Base-by-base conservation (phyloP, 1,140 invertebrate species). In the Globodera rostochiensis region DNA sequence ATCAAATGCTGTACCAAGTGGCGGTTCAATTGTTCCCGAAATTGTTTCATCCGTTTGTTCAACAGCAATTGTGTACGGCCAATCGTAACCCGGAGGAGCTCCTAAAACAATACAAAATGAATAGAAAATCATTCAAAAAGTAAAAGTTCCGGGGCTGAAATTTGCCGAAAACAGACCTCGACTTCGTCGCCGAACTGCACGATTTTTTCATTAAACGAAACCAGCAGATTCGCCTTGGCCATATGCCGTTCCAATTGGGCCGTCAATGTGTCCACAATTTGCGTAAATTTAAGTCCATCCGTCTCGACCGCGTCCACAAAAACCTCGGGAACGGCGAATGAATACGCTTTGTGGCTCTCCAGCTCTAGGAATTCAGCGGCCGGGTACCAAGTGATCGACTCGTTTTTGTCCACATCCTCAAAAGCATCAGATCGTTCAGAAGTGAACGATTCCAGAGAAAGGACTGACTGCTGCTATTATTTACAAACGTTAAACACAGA, bases 51-150 rank as follows among this genome's bases (percentile, higher is more conserved):
- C 8, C 81, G 45, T 50, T 82, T 82, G n/a, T n/a, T 82, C 25
- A 82, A n/a, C 49, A 82, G 74, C 66, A 82, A 81, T 36, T 82
- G 77, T 9, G 81, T 82, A 49, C 70, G 67, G 19, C 81, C 81
- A 73, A 73, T 50, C 53, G 81, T 80, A 21, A 82, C 80, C 60
- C 81, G 81, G n/a, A 82, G 8, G 13, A 46, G 19, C 71, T 82
- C 80, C 78, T 67, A 19, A 64, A 64, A 13, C 5, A 64, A 64
- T 64, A 15, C 57, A 19, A 6, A 64, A 64, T 19, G 3, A 4
- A 13, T 3, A 53, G 0, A 53, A 9, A 13, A 9, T 9, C 11
- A 60, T 15, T 15, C 57, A 19, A 60, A 60, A 15, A 15, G 57
- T 11, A 5, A 15, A 60, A 7, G 11, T 15, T 60, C 19, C 15